phyloP scores from a whole-genome alignment of 2,888 invertebrate species.

The Heteromyza rotundicornis region DNA sequence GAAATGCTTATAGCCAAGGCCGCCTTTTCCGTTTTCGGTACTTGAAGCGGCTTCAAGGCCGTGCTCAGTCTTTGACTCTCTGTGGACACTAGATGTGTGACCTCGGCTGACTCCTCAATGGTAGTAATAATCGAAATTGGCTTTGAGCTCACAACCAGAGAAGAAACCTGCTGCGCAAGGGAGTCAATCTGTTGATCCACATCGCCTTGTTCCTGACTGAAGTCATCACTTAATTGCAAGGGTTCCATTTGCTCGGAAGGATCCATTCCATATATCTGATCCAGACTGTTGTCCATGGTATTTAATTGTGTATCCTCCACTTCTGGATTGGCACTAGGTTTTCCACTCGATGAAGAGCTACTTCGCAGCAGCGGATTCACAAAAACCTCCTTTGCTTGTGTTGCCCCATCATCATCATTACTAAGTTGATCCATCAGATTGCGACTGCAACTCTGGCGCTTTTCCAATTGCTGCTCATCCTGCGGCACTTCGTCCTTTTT shows the following conservation, averaged over 20 bases:
- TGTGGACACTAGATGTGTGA: conserved; percentile 30
- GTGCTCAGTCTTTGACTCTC: conserved; percentile 33
- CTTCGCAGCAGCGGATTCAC: conserved; percentile 39
- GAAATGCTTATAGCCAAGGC: conserved; percentile 37
- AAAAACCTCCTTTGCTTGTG: background rate
- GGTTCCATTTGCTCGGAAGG: conserved; percentile 49
- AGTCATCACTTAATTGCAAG: conserved; percentile 44
- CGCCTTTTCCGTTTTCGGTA: conserved; percentile 1
- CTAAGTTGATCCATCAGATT: conserved; percentile 39
- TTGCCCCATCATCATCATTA: background rate
- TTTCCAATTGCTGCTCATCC: background rate
- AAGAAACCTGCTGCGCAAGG: conserved; percentile 42
- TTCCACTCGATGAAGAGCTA: conserved; percentile 24
- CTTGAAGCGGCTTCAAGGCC: conserved; percentile 29
- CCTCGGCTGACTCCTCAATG: conserved; percentile 22
- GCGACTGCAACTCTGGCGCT: conserved; percentile 38
- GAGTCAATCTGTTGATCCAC: conserved; percentile 35
- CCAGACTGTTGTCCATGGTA: background rate
- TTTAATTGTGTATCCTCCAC: background rate
- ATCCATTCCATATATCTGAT: conserved; percentile 6
- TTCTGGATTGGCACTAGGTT: background rate
- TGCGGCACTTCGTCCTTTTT: conserved; percentile 11
- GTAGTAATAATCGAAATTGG: conserved; percentile 17
- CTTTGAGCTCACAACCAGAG: conserved; percentile 33
- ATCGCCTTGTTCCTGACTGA: conserved; percentile 8